Evolutionary conservation across 2,797 vertebrate genomes (phyloP), one percentile per base, ranked within the genome.

Genomic region (Tenualosa ilisha): DNA sequence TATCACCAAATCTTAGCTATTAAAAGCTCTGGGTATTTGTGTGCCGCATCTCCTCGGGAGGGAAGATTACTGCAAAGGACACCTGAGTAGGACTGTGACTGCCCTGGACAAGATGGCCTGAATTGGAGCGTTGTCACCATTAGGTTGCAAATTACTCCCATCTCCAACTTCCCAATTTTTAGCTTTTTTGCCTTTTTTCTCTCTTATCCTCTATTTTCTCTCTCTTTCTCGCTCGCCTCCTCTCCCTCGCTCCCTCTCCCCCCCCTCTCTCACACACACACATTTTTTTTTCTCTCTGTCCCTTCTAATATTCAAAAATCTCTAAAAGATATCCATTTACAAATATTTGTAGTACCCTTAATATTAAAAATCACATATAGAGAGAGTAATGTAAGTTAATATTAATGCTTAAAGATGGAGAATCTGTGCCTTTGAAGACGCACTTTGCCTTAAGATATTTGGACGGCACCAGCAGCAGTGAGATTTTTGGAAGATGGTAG

Each of bases 11-110:
- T 75, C 68, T 82, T 86, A 15, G 56, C 54, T 82, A 75, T 81
- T 82, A 50, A 83, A 85, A 72, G 82, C 72, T n/a, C 54, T 79
- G 49, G 68, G 61, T 49, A 84, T 89, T 85, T 82, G 65, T 82
- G 82, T 56, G 79, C 17, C 72, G 17, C 17, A 72, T 53, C 8
- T 82, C 82, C 84, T 85, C 53, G 24, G 65, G 65, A 65, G 46
- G 46, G 84, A 72, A 87, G 87, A 88, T 89, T 81, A 81, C 83
- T 43, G 85, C 72, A 88, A 85, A 87, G 84, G 81, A 85, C 51
- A 75, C 68, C 61, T 84, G 75, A 65, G 54, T 86, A 85, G 81
- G 72, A 79, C 65, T 54, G 63, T 83, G 83, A 68, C 81, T 87
- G 50, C 37, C 81, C 54, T 85, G 82, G 81, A 59, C 56, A 13